Evolutionary conservation across 2,888 invertebrate species (phyloP).

Genomic region (Drosophila meridiana): DNA sequence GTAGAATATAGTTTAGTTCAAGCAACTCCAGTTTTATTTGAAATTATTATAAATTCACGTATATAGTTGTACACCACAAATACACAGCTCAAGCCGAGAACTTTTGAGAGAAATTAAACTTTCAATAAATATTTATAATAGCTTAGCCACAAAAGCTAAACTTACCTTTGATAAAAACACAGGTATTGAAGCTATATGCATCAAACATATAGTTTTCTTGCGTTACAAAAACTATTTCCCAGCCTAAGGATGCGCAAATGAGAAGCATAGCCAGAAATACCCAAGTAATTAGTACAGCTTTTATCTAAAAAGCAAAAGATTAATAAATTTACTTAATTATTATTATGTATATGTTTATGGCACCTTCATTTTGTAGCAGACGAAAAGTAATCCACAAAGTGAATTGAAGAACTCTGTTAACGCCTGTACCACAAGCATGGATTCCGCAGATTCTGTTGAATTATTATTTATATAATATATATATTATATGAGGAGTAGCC

Average conservation of each 20-base stretch:
- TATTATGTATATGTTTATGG: no score
- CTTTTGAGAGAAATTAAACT: not conserved
- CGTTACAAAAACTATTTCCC: constrained; percentile 13
- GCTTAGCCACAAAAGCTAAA: no score
- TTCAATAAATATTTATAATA: not conserved
- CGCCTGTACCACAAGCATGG: not conserved
- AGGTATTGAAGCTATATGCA: constrained; percentile 21
- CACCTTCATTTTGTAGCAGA: constrained; percentile 39
- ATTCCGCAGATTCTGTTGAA: not conserved
- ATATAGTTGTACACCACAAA: constrained; percentile 36
- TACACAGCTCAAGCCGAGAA: constrained; percentile 14
- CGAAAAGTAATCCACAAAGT: constrained; percentile 24
- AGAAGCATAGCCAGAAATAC: not conserved
- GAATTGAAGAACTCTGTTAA: constrained; percentile 23
- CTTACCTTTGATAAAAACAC: constrained; percentile 32
- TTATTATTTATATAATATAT: not conserved
- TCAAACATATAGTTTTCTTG: constrained; percentile 7
- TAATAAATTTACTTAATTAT: not conserved
- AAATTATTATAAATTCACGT: constrained; percentile 1
- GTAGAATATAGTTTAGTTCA: not conserved
- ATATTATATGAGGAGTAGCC: not conserved
- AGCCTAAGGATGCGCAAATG: constrained; percentile 11
- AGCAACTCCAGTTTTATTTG: not conserved
- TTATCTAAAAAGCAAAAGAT: not conserved
- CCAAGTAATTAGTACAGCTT: constrained; percentile 21